Evolutionary conservation across 2,113 vertebrate genomes (phyloP).

Genomic region (Pitta sordida): DNA sequence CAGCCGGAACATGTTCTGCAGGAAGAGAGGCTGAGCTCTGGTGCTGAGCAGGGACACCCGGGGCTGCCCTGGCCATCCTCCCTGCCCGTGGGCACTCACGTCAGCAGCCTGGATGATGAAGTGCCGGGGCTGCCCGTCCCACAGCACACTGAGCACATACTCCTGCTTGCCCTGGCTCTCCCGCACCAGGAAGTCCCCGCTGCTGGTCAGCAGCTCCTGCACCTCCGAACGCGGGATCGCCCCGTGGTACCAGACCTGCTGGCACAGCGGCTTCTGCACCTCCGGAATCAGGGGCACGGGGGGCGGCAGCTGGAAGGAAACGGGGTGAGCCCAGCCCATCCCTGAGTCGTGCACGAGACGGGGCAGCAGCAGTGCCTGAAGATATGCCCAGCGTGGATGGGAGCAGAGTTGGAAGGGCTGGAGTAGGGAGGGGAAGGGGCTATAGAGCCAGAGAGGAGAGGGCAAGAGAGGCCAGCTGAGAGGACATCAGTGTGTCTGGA

Average conservation of each 20-base stretch:
- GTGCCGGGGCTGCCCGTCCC: constrained; percentile 85
- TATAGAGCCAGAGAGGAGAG: background rate
- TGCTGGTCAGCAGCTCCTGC: constrained; percentile 80
- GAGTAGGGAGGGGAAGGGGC: background rate
- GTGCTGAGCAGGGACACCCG: background rate
- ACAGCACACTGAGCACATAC: constrained; percentile 89
- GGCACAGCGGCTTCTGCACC: constrained; percentile 84
- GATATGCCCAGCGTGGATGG: background rate
- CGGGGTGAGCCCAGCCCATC: background rate
- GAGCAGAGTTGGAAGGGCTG: background rate
- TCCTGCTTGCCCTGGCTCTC: constrained; percentile 95
- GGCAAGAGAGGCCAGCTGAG: background rate
- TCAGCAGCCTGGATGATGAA: constrained; percentile 89
- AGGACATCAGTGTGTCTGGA: background rate
- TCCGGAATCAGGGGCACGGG: constrained; percentile 71
- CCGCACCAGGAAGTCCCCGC: constrained; percentile 91
- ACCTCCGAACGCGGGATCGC: constrained; percentile 88
- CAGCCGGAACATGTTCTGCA: constrained; percentile 86
- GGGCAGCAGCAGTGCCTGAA: background rate
- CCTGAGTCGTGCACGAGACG: fast-evolving
- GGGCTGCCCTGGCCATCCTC: background rate
- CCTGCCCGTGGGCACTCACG: constrained; percentile 67
- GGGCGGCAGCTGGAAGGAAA: constrained; percentile 75
- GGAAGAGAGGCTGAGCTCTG: background rate
- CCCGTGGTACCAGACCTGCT: constrained; percentile 96